phyloP scores from a whole-genome alignment of 1,140 invertebrate genomes.

The Zaprionus nigranus region DNA sequence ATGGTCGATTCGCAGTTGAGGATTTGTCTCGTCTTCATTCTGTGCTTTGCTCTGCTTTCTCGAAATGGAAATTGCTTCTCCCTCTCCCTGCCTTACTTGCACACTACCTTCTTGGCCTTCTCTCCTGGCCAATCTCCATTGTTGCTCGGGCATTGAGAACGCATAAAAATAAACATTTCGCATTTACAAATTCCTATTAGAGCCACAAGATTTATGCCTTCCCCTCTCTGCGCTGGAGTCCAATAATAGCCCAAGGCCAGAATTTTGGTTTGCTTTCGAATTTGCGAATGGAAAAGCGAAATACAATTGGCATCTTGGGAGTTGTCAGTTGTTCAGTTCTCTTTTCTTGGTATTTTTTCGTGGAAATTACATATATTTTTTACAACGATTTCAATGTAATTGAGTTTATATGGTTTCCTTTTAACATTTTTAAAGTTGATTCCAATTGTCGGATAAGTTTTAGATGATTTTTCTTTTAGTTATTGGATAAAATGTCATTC shows the following conservation, averaged over 20 bases:
- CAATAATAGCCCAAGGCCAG: constrained; percentile 16
- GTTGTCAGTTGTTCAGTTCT: constrained; percentile 1
- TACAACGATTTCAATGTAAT: constrained; percentile 8
- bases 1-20: constrained; percentile 79
- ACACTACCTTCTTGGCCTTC: constrained; percentile 11
- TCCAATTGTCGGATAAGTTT: neutral
- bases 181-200: constrained; percentile 70
- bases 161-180: constrained; percentile 78
- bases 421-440: neutral
- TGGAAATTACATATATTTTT: constrained; percentile 4
- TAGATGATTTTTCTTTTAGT: neutral
- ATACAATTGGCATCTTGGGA: constrained; percentile 42
- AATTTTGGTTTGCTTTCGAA: neutral
- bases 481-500: too few relatives aligned
- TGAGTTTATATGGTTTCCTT: neutral
- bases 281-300: neutral
- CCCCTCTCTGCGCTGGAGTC: neutral
- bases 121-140: too few relatives aligned
- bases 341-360: constrained; percentile 8
- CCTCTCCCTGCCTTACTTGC: neutral
- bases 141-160: constrained; percentile 65
- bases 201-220: constrained; percentile 58
- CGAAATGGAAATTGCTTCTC: constrained; percentile 77
- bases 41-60: constrained; percentile 7
- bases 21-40: constrained; percentile 51